These are phyloP conservation scores for Mola mola DNA, from an alignment of 2,113 vertebrate genomes.

Conservation along the genomic window DNA sequence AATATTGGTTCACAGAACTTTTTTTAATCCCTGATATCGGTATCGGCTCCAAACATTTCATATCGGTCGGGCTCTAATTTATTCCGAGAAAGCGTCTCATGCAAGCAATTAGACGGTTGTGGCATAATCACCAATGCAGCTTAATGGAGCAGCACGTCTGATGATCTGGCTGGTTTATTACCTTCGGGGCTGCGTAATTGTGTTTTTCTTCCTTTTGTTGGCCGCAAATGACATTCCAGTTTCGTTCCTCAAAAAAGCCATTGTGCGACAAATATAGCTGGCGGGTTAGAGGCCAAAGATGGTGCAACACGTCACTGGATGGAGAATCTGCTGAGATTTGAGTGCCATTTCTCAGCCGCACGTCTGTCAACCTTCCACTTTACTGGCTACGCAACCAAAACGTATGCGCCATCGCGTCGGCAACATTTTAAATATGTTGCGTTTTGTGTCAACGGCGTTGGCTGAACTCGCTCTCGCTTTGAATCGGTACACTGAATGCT, in stretches of 20 bases:
- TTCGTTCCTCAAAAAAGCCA: conserved; percentile 56
- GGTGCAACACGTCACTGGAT: conserved; percentile 51
- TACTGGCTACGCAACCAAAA: neutral
- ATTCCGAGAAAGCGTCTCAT: neutral
- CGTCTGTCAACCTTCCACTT: neutral
- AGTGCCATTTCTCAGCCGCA: conserved; percentile 1
- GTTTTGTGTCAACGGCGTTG: neutral
- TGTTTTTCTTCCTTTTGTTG: conserved; percentile 45
- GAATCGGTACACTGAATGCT: conserved; percentile 39
- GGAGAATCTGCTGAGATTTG: neutral
- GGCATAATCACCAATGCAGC: neutral
- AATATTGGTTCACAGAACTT: too few species aligned
- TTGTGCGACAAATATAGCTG: conserved; percentile 61
- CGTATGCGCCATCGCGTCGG: neutral
- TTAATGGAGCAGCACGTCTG: conserved; percentile 12
- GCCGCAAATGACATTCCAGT: conserved; percentile 34
- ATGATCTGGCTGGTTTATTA: conserved; percentile 21
- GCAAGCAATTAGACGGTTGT: neutral
- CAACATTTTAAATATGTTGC: neutral
- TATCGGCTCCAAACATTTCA: too few species aligned
- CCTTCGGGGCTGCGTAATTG: conserved; percentile 7
- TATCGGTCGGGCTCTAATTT: too few species aligned
- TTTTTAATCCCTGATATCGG: too few species aligned
- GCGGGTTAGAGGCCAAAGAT: conserved; percentile 65
- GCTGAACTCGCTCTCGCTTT: conserved; percentile 19